A percentile compares a stretch with the other conserved stretches of the same genome.
Conservation (phyloP, 1,140 invertebrate genomes). For the Ericerus pela region DNA sequence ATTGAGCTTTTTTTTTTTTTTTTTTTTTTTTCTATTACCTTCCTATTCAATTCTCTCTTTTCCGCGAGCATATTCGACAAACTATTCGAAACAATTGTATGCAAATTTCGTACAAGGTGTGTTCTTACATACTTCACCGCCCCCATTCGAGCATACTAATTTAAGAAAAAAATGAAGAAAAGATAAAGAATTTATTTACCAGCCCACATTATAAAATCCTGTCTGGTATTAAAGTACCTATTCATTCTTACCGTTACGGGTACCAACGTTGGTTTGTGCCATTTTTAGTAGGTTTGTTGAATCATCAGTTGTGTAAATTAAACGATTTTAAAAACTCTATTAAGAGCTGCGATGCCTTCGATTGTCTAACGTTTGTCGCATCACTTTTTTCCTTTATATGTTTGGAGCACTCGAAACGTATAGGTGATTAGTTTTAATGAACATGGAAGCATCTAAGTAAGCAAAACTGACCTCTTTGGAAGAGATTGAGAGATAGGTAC, state of each 20-base stretch:
- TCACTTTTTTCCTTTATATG: too few species aligned
- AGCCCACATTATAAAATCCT: too few species aligned
- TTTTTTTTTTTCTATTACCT: too few species aligned
- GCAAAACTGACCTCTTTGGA: too few species aligned
- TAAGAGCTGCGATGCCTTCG: not conserved
- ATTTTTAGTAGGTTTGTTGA: not conserved
- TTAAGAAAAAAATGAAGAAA: not conserved
- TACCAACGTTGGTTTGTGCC: not conserved
- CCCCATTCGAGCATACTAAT: not conserved
- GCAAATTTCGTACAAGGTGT: slow-evolving; percentile 3
- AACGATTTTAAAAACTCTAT: not conserved
- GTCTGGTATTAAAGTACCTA: not conserved
- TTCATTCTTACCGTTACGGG: not conserved
- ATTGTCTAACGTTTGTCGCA: too few species aligned
- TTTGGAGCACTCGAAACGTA: too few species aligned
- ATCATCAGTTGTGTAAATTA: not conserved
- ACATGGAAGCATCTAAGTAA: too few species aligned
- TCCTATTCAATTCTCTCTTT: too few species aligned
- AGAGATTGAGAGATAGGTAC: too few species aligned
- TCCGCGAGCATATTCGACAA: slow-evolving; percentile 7
- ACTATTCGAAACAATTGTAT: slow-evolving; percentile 4
- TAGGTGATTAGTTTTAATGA: too few species aligned
- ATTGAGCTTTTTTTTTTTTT: slow-evolving; percentile 5
- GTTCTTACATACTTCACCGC: not conserved
- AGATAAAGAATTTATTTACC: too few species aligned